Evolutionary conservation across 2,113 vertebrate species (phyloP), one percentile per base, ranked within the genome.

Genomic region (Forbesichthys papilliferus): DNA sequence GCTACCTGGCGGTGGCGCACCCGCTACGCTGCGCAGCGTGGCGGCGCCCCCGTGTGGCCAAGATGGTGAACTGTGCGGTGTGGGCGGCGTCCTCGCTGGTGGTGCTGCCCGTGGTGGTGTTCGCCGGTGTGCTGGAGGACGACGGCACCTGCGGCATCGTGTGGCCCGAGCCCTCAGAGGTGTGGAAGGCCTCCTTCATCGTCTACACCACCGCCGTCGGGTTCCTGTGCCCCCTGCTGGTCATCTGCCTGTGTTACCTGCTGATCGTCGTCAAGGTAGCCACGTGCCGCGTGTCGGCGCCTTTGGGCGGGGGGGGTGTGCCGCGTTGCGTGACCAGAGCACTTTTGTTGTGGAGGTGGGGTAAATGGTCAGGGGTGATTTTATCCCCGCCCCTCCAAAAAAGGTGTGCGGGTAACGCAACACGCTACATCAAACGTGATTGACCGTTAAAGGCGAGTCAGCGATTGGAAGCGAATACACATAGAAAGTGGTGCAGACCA

Each of bases 171-270:
- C 96, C 96, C 0, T 92, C 91, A 0, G 93, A 95, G 0, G 92
- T 95, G 57, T 98, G 97, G 96, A 91, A 94, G 58, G 92, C 96
- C 0, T 92, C 94, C 0, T 98, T 98, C 75, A 98, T 98, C 1
- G 68, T 98, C 73, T 98, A 97, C 86, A 96, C 96, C 0, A 93
- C 95, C 1, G 93, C 93, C 0, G 86, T 98, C 36, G 96, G 96
- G 5, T 98, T 98, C 89, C 96, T 98, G 2, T 95, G 94, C 42
- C 97, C 96, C 0, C 90, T 98, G 78, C 87, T 96, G 83, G 93
- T 98, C 69, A 98, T 98, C 81, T 97, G 95, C 71, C 85, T 98
- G 59, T 98, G 96, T 82, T 96, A 98, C 78, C 91, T 98, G 74
- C 93, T 98, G 48, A 98, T 98, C 0, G 93, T 98, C 2, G 89